Percentiles rank a stretch among this genome's conserved stretches.
phyloP scores from a whole-genome alignment of 2,797 vertebrate genomes.

The Eulemur mongoz region DNA sequence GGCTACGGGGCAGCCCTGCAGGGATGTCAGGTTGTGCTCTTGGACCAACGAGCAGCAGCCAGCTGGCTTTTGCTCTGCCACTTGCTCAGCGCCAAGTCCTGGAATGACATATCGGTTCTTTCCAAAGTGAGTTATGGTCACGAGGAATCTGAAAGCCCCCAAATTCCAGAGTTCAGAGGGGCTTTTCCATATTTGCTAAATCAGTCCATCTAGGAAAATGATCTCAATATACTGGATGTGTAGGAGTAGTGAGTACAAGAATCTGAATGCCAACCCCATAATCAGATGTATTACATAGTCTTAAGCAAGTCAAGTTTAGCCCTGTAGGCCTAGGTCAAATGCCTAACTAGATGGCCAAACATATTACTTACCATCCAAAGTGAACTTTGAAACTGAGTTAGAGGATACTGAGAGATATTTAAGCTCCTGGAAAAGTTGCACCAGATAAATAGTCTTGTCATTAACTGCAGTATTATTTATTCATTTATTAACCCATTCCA shows the following conservation, averaged over 20 bases:
- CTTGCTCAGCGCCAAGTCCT: not conserved
- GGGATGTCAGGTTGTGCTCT: no score
- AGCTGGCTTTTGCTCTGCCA: not conserved
- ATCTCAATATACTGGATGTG: not conserved
- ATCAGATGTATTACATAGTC: not conserved
- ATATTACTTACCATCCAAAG: not conserved
- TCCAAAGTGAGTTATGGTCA: slow-evolving; percentile 6
- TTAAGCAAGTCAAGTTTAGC: not conserved
- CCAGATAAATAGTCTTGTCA: not conserved
- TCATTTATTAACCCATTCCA: not conserved
- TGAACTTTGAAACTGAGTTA: slow-evolving; percentile 43
- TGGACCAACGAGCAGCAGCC: not conserved
- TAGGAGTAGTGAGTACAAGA: not conserved
- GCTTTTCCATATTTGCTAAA: not conserved
- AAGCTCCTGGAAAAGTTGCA: not conserved
- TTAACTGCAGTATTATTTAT: not conserved
- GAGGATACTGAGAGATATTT: not conserved
- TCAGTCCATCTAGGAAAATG: not conserved
- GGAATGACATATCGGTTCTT: not conserved
- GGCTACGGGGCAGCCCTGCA: not conserved
- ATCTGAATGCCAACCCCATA: not conserved
- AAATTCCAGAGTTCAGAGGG: not conserved
- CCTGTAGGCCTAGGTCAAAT: not conserved
- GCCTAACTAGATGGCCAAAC: not conserved
- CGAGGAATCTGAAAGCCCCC: not conserved